Evolutionary conservation across 2,888 invertebrate species (phyloP).

Genomic region (Acrobasis consociella): DNA sequence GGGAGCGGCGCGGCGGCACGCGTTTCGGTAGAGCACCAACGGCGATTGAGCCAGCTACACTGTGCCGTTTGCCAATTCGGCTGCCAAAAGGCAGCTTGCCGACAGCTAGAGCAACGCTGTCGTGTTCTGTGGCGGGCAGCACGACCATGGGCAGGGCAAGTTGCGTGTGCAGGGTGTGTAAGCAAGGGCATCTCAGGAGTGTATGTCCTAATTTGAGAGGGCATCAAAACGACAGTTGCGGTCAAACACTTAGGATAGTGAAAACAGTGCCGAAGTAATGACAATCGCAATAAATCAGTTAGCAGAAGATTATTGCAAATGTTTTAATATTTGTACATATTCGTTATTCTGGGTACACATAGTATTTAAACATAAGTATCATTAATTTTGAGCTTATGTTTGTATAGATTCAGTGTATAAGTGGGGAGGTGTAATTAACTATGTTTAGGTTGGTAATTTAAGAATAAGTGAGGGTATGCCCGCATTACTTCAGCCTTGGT

Average conservation of each 20-base stretch:
- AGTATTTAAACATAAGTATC: too few species aligned
- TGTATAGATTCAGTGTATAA: too few species aligned
- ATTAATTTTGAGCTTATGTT: too few species aligned
- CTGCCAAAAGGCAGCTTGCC: not conserved
- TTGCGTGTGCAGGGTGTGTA: not conserved
- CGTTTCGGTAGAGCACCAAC: too few species aligned
- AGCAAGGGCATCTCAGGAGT: not conserved
- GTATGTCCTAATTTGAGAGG: not conserved
- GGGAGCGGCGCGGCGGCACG: not conserved
- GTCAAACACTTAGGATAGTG: not conserved
- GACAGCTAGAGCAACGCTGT: not conserved
- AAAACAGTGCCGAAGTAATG: slow-evolving; percentile 1
- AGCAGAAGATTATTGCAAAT: not conserved
- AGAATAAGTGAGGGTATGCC: too few species aligned
- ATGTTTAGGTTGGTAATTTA: too few species aligned
- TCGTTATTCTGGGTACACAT: too few species aligned
- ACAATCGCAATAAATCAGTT: not conserved
- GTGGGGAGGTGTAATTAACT: too few species aligned
- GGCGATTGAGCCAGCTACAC: not conserved
- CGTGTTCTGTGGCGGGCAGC: not conserved
- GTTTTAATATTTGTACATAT: too few species aligned
- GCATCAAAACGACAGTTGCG: not conserved
- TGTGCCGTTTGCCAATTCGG: not conserved
- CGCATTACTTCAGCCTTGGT: too few species aligned
- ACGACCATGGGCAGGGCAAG: not conserved